Percentiles rank a stretch among this genome's conserved stretches.
phyloP scores from a whole-genome alignment of 2,797 vertebrate species.

The Acridotheres tristis region DNA sequence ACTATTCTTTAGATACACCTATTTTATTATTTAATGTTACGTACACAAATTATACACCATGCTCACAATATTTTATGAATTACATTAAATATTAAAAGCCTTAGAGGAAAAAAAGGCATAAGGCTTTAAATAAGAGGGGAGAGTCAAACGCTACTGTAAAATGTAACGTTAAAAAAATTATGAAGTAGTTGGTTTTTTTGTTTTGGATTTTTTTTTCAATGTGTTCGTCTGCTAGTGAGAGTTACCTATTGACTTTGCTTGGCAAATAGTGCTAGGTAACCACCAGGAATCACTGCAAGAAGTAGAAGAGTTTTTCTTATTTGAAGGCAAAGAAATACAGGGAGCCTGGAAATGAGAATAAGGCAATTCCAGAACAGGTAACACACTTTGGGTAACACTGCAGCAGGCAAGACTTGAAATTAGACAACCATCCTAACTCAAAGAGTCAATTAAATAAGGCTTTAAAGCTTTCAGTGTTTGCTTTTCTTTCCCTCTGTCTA shows the following conservation, averaged over 20 bases:
- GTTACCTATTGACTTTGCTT: background rate
- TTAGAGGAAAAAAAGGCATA: background rate
- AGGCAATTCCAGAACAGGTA: background rate
- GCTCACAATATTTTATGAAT: background rate
- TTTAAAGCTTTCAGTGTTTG: background rate
- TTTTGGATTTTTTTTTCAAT: background rate
- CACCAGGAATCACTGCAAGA: background rate
- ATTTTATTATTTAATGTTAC: background rate
- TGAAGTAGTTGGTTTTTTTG: background rate
- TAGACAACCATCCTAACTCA: background rate
- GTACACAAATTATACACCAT: background rate
- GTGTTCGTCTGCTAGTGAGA: background rate
- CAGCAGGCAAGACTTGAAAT: background rate
- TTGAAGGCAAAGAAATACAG: background rate
- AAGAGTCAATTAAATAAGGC: background rate
- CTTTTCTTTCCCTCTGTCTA: background rate
- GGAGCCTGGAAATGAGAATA: background rate
- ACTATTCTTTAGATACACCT: background rate
- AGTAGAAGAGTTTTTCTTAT: background rate
- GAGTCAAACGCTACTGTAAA: background rate
- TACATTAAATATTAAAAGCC: background rate
- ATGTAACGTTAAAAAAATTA: background rate
- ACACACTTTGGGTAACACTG: background rate
- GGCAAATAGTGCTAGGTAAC: background rate
- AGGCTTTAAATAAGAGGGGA: background rate